Percentiles rank a stretch among this genome's conserved stretches.
These are phyloP conservation scores for Pangasianodon gigas DNA, from an alignment of 2,113 vertebrate genomes.

Conservation along the genomic window DNA sequence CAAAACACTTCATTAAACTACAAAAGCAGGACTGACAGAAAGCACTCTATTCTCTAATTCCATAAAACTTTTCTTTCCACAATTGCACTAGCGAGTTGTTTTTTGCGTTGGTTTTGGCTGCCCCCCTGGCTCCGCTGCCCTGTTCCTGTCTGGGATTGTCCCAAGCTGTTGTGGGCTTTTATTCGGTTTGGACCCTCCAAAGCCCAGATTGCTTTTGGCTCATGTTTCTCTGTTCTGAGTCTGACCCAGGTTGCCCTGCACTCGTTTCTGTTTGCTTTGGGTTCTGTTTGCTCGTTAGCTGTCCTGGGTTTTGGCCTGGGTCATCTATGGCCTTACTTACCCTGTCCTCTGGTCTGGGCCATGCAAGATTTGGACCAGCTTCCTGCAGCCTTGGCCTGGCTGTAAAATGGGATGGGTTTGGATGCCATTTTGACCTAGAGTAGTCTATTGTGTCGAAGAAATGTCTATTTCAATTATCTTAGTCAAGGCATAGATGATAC, in stretches of 20 bases:
- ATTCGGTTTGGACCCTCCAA: constrained; percentile 31
- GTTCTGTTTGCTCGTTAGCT: constrained; percentile 29
- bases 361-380: constrained; percentile 9
- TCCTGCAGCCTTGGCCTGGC: background rate
- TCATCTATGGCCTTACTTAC: constrained; percentile 23
- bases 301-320: constrained; percentile 41
- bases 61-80: constrained; percentile 24
- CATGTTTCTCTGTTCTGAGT: background rate
- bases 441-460: constrained; percentile 4
- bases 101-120: constrained; percentile 34
- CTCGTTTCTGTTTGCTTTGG: constrained; percentile 15
- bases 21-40: background rate
- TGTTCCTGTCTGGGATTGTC: constrained; percentile 35
- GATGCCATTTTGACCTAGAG: constrained; percentile 2
- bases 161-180: constrained; percentile 32
- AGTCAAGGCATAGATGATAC: constrained; percentile 4
- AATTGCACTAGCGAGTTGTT: constrained; percentile 8
- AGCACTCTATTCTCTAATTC: constrained; percentile 13
- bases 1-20: constrained; percentile 38
- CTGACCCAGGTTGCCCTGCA: constrained; percentile 29
- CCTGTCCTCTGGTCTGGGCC: constrained; percentile 32
- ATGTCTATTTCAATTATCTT: constrained; percentile 26
- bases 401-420: constrained; percentile 11
- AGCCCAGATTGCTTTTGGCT: constrained; percentile 39
- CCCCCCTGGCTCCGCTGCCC: constrained; percentile 5